Evolutionary conservation across 1,140 invertebrate species (phyloP), one percentile per base, ranked within the genome.

Genomic region (Drosophila malerkotliana): DNA sequence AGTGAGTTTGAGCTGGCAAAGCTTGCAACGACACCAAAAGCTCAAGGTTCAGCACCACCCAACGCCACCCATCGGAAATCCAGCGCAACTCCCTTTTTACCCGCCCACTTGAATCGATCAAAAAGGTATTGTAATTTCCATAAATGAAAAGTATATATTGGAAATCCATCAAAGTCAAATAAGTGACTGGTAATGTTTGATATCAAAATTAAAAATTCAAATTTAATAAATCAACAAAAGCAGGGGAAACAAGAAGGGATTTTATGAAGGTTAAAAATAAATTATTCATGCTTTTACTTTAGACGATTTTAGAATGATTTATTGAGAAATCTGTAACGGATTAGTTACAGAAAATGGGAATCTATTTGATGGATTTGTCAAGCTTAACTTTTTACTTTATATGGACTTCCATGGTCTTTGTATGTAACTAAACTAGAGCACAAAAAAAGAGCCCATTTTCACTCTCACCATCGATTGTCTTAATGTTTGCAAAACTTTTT

Each of bases 11-110:
- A 24, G 18, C 18, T 47, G 44, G 21, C 44, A 59, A 48, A 60
- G 63, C 45, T 71, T 56, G 45, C 51, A 61, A 51, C 51, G 32
- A n/a, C 51, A 28, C 37, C 37, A 52, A 72, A 72, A 72, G 68
- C 68, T 72, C 68, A 72, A 72, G 68, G 68, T 71, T 72, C 68
- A 30, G 45, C 47, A 45, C 24, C 47, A 47, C 57, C 60, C 41
- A 57, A 1, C 39, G 14, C 39, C 34, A 37, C 34, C 52, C 28
- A 15, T 30, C 21, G 21, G 28, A 21, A 9, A 68, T 41, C 49
- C 21, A 21, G 24, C 51, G 44, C 26, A 67, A 66, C 59, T 67
- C 34, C 58, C 28, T 32, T 37, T 49, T 60, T 24, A 3, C 44
- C 44, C 5, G 6, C 56, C 62, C 26, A 26, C 8, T 39, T 18